phyloP scores from a whole-genome alignment of 1,140 invertebrate species.

The Tribolium madens region DNA sequence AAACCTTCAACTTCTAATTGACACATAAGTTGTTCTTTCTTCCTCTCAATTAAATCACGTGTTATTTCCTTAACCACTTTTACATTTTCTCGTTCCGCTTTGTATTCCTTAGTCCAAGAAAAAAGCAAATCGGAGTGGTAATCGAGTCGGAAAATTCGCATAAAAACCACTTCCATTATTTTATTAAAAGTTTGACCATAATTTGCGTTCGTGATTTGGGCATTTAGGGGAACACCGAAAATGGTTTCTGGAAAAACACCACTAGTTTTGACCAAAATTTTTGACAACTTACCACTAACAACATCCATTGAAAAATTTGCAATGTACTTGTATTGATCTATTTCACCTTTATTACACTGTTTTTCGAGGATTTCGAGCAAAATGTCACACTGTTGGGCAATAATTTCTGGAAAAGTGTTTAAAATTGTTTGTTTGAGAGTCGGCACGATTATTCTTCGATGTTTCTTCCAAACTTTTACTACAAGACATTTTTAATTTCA shows the following conservation, averaged over 20 bases:
- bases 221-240: constrained; percentile 19
- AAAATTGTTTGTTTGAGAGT: constrained; percentile 54
- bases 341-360: constrained; percentile 1
- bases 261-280: too few species aligned
- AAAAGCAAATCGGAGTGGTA: constrained; percentile 44
- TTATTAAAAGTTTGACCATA: constrained; percentile 34
- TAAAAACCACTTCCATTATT: constrained; percentile 16
- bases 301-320: constrained; percentile 47
- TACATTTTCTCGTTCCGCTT: neutral
- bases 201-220: constrained; percentile 42
- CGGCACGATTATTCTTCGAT: constrained; percentile 55
- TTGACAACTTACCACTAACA: constrained; percentile 48
- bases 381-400: constrained; percentile 44
- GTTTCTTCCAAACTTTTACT: constrained; percentile 52
- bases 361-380: constrained; percentile 49
- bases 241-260: too few species aligned
- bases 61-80: constrained; percentile 11
- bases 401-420: constrained; percentile 49
- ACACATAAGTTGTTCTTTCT: neutral
- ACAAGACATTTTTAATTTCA: neutral
- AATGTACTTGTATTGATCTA: constrained; percentile 42
- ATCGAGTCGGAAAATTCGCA: constrained; percentile 10
- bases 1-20: constrained; percentile 5
- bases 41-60: neutral
- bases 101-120: neutral